phyloP scores from a whole-genome alignment of 2,113 vertebrate genomes.

The Cheilinus undulatus region DNA sequence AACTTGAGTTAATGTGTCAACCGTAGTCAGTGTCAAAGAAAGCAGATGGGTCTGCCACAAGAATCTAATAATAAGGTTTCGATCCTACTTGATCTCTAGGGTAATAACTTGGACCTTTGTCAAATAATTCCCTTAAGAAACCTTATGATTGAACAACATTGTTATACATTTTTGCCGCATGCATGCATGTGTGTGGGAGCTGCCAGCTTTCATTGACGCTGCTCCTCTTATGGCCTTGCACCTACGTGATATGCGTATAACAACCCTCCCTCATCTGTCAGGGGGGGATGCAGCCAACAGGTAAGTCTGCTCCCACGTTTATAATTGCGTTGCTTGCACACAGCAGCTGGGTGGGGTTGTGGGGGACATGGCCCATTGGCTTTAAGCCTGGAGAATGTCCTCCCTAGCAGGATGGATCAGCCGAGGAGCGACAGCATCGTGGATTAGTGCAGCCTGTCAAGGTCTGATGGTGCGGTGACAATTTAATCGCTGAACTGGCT shows the following conservation, averaged over 20 bases:
- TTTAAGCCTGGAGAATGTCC: conserved; percentile 64
- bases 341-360: conserved; percentile 41
- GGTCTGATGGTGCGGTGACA: conserved; percentile 79
- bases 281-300: conserved; percentile 47
- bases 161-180: neutral
- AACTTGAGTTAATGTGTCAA: conserved; percentile 16
- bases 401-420: conserved; percentile 68
- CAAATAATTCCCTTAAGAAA: neutral
- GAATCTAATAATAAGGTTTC: neutral
- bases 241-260: neutral
- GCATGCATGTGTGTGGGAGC: neutral
- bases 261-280: neutral
- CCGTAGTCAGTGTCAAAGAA: neutral
- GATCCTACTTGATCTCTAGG: neutral
- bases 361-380: conserved; percentile 73
- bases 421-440: conserved; percentile 61
- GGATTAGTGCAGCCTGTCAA: conserved; percentile 82
- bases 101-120: conserved; percentile 2
- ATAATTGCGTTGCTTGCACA: conserved; percentile 54
- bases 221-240: neutral
- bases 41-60: conserved; percentile 6
- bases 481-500: conserved; percentile 80
- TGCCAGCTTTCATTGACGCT: neutral
- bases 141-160: neutral
- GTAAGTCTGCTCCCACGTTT: conserved; percentile 51